These are phyloP conservation scores for Amphiduros pacificus DNA, from an alignment of 2,888 invertebrate genomes.

Conservation along the genomic window DNA sequence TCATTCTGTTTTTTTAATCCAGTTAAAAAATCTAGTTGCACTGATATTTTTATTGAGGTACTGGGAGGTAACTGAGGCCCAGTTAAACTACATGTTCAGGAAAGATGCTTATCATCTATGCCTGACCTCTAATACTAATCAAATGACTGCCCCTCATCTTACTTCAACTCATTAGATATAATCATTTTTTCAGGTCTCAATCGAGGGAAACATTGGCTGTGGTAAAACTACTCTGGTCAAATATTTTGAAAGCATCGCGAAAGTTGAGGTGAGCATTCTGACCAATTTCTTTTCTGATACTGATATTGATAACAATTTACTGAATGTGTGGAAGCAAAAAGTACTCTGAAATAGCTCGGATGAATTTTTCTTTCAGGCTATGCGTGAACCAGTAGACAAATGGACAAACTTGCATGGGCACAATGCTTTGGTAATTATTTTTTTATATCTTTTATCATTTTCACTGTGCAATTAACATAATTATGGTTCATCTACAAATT, in stretches of 20 bases:
- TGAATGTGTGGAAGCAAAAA: too few species aligned
- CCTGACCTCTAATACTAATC: too few species aligned
- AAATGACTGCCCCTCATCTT: too few species aligned
- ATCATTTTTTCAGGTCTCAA: slow-evolving; percentile 41
- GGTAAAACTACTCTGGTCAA: slow-evolving; percentile 54
- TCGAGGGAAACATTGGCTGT: slow-evolving; percentile 58
- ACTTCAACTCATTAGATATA: background rate
- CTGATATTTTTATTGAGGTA: too few species aligned
- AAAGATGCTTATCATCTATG: background rate
- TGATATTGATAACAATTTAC: too few species aligned
- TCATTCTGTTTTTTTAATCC: too few species aligned
- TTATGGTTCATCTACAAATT: background rate
- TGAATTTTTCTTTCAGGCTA: slow-evolving; percentile 38
- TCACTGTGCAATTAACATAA: background rate
- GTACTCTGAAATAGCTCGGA: too few species aligned
- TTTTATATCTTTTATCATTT: too few species aligned
- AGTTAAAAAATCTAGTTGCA: too few species aligned
- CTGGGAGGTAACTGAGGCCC: too few species aligned
- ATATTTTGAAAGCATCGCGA: slow-evolving; percentile 45
- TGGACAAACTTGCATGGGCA: slow-evolving; percentile 58
- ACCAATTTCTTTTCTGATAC: too few species aligned
- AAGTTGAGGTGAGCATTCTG: slow-evolving; percentile 41
- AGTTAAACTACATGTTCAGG: background rate
- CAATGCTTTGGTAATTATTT: slow-evolving; percentile 56
- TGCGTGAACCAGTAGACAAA: slow-evolving; percentile 54